A percentile compares a stretch with the other conserved stretches of the same genome.
phyloP scores from a whole-genome alignment of 2,113 vertebrate genomes.

The Ceyx cyanopectus region DNA sequence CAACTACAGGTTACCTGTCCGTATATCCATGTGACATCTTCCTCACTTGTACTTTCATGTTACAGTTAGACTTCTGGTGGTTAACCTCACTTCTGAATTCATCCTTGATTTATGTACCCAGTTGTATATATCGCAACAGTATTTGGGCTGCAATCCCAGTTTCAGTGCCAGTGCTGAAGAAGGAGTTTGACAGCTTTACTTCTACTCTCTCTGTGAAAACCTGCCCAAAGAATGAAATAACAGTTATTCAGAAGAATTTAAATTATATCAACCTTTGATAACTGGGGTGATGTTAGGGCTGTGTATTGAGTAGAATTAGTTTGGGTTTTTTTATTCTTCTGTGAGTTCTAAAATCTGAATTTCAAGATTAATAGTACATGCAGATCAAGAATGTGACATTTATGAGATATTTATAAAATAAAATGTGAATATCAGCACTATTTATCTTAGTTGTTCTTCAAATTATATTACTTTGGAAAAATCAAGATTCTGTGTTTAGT shows the following conservation, averaged over 20 bases:
- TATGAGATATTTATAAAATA: conserved; percentile 39
- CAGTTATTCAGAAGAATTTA: background rate
- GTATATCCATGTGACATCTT: background rate
- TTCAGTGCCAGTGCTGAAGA: background rate
- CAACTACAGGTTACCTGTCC: background rate
- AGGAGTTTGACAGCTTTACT: background rate
- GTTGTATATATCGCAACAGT: background rate
- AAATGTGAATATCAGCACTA: background rate
- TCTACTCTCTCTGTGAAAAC: background rate
- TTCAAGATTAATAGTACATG: background rate
- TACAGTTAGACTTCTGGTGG: background rate
- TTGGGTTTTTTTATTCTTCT: background rate
- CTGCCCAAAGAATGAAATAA: background rate
- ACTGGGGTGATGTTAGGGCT: background rate
- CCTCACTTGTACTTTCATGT: background rate
- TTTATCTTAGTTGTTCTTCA: background rate
- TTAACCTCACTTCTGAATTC: background rate
- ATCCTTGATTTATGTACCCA: background rate
- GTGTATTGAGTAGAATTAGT: background rate
- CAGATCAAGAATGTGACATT: background rate
- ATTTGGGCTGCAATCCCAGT: background rate
- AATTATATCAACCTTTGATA: background rate
- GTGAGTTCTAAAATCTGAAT: background rate
- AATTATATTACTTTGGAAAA: background rate
- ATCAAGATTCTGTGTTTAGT: background rate